Percentiles rank a stretch among this genome's conserved stretches.
phyloP scores from a whole-genome alignment of 2,113 vertebrate species.

The Donacobius atricapilla region DNA sequence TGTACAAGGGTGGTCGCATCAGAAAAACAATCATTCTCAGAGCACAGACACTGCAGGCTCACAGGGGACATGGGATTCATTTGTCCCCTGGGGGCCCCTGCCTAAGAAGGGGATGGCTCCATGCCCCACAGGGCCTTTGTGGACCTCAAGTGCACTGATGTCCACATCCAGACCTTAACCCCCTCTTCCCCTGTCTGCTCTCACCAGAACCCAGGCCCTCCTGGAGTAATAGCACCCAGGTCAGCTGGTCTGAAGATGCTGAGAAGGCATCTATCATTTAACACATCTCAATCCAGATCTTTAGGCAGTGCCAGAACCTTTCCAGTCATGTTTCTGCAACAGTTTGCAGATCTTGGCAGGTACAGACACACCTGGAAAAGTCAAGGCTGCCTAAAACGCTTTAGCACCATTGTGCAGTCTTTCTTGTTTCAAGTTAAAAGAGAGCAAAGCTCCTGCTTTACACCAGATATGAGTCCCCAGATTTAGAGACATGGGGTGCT shows the following conservation, averaged over 20 bases:
- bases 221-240: background rate
- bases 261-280: background rate
- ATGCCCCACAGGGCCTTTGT: background rate
- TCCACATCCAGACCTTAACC: background rate
- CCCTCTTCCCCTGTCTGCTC: background rate
- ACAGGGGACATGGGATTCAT: accelerated
- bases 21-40: background rate
- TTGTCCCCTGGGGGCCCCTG: background rate
- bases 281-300: background rate
- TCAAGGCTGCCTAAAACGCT: background rate
- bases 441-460: background rate
- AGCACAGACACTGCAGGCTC: background rate
- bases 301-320: background rate
- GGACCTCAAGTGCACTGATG: background rate
- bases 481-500: background rate
- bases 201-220: background rate
- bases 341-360: background rate
- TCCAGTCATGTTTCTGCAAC: background rate
- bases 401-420: background rate
- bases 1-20: background rate
- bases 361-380: background rate
- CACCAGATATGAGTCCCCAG: background rate
- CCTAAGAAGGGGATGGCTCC: background rate
- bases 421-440: background rate
- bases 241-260: background rate